Conservation (phyloP, 2,888 invertebrate genomes). For the Blera fallax region DNA sequence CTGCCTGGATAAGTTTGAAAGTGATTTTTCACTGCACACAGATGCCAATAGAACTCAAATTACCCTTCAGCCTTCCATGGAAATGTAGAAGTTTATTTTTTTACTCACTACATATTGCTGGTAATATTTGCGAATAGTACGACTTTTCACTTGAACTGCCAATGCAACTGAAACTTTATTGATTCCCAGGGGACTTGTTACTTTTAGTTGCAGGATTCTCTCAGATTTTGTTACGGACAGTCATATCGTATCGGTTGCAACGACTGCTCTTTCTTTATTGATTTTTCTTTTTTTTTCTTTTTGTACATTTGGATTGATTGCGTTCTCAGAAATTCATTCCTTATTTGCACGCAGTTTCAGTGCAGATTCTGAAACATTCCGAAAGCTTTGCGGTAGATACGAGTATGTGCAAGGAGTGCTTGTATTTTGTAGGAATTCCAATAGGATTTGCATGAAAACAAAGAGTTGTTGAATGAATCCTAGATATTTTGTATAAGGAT, state of each 20-base stretch:
- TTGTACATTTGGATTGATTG: too few species aligned
- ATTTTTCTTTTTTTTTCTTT: too few species aligned
- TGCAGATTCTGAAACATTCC: too few species aligned
- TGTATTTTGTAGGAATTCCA: too few species aligned
- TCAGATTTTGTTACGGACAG: background rate
- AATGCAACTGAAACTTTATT: conserved; percentile 6
- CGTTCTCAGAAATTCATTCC: too few species aligned
- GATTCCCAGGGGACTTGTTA: background rate
- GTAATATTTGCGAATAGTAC: background rate
- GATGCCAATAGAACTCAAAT: conserved; percentile 20
- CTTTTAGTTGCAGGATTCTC: background rate
- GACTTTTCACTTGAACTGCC: background rate
- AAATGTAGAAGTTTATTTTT: conserved; percentile 2
- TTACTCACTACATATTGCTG: background rate
- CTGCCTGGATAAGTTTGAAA: background rate
- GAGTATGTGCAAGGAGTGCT: too few species aligned
- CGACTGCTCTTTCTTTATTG: too few species aligned
- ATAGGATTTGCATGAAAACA: too few species aligned
- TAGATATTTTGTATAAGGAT: too few species aligned
- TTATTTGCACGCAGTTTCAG: too few species aligned
- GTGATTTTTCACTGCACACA: conserved; percentile 11
- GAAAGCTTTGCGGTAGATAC: too few species aligned
- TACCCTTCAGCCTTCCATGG: conserved; percentile 13
- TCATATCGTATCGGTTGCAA: background rate
- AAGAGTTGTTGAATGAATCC: too few species aligned